Evolutionary conservation across 2,113 vertebrate genomes (phyloP).

Genomic region (Calonectris borealis): DNA sequence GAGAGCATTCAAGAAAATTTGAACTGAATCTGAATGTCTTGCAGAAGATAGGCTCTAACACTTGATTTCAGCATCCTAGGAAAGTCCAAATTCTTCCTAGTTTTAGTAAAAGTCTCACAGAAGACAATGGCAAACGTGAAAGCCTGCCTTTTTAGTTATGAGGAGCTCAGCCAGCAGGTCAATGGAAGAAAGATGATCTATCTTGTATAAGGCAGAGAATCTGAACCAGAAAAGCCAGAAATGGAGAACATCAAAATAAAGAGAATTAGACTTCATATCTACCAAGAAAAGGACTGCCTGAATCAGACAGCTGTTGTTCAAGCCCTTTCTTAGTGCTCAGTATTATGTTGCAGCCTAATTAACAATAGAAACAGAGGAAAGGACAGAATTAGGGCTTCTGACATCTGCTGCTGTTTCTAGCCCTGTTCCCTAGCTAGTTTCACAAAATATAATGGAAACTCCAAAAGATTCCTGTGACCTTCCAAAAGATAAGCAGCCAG

Average conservation of each 20-base stretch:
- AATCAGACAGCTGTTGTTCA: neutral
- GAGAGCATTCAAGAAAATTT: neutral
- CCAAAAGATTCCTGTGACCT: neutral
- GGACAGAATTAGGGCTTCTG: neutral
- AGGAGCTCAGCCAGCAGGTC: neutral
- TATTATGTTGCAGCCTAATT: neutral
- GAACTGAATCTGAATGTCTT: neutral
- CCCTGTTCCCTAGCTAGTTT: neutral
- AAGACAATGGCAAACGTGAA: neutral
- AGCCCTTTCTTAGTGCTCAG: neutral
- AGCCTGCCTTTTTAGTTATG: neutral
- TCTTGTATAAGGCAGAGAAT: neutral
- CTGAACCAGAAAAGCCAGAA: neutral
- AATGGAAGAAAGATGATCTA: neutral
- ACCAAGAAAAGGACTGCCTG: neutral
- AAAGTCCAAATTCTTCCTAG: neutral
- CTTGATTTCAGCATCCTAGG: neutral
- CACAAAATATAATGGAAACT: neutral
- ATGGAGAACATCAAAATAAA: neutral
- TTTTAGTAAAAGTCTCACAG: neutral
- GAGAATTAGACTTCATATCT: neutral
- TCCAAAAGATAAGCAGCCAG: neutral
- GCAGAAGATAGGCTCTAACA: neutral
- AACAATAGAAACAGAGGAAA: neutral
- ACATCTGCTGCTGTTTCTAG: neutral